These are phyloP conservation scores for Meiosimyza decipiens DNA, from an alignment of 2,888 invertebrate species.

Conservation along the genomic window DNA sequence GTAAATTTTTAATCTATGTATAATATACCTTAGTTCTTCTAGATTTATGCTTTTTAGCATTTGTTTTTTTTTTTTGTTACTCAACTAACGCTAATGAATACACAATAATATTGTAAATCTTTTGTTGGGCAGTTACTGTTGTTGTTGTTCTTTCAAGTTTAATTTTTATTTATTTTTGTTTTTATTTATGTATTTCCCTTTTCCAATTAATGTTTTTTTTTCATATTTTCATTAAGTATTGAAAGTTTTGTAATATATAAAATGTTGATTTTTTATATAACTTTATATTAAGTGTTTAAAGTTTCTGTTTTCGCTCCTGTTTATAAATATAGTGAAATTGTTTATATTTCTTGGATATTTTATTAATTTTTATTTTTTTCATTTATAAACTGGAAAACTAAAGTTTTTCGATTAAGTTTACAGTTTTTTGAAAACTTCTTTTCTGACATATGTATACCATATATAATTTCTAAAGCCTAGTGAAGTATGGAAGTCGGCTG, in stretches of 20 bases:
- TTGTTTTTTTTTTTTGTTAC: slow-evolving; percentile 23
- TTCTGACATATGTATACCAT: neutral
- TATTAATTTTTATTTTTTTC: neutral
- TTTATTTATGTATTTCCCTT: slow-evolving; percentile 8
- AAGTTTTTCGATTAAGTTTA: slow-evolving; percentile 29
- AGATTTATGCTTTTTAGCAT: slow-evolving; percentile 28
- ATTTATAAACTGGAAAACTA: slow-evolving; percentile 30
- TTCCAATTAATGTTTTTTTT: slow-evolving; percentile 20
- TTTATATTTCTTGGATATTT: neutral
- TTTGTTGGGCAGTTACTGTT: slow-evolving; percentile 51
- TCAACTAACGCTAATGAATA: slow-evolving; percentile 36
- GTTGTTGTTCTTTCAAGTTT: slow-evolving; percentile 39
- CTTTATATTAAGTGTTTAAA: slow-evolving; percentile 23
- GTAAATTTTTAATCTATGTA: slow-evolving; percentile 35
- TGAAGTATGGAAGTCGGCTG: slow-evolving; percentile 46
- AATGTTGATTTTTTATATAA: slow-evolving; percentile 39
- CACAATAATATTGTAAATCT: slow-evolving; percentile 44
- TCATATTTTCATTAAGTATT: slow-evolving; percentile 32
- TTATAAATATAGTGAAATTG: slow-evolving; percentile 13
- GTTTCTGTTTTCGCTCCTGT: slow-evolving; percentile 15
- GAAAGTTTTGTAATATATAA: slow-evolving; percentile 36
- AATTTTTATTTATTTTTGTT: slow-evolving; percentile 17
- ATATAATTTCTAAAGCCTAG: slow-evolving; percentile 45
- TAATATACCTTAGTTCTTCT: neutral
- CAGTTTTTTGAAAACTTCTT: slow-evolving; percentile 37